Evolutionary conservation across 92 coral and sea anemone species (phyloP).

Genomic region (Paramuricea clavata): DNA sequence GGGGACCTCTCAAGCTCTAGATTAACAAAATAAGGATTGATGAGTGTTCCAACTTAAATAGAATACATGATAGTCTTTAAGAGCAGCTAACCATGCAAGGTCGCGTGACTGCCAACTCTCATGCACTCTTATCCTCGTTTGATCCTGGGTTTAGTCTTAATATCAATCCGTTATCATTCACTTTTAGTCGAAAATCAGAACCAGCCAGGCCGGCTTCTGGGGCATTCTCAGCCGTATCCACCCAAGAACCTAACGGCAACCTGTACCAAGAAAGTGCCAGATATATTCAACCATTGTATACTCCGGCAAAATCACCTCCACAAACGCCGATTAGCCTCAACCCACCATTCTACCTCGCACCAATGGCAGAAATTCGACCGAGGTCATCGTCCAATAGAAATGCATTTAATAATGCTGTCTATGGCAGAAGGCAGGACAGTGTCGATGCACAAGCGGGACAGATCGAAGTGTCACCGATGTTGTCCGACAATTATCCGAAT

Average conservation of each 20-base stretch:
- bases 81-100: too few relatives aligned
- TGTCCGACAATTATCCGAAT: slow-evolving; percentile 19
- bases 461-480: slow-evolving; percentile 34
- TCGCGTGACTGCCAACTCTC: too few relatives aligned
- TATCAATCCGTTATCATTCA: not conserved
- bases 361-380: slow-evolving; percentile 48
- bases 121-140: too few relatives aligned
- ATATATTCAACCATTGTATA: slow-evolving; percentile 21
- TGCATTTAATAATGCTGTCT: slow-evolving; percentile 36
- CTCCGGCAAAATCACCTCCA: slow-evolving; percentile 33
- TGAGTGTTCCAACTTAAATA: too few relatives aligned
- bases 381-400: slow-evolving; percentile 25
- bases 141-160: too few relatives aligned
- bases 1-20: too few relatives aligned
- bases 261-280: slow-evolving; percentile 46
- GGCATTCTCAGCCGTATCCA: slow-evolving; percentile 27
- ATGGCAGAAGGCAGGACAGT: slow-evolving; percentile 23
- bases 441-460: slow-evolving; percentile 3
- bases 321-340: slow-evolving; percentile 36
- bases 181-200: slow-evolving; percentile 29
- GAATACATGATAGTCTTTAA: too few relatives aligned
- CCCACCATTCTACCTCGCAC: slow-evolving; percentile 39
- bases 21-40: too few relatives aligned
- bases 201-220: slow-evolving; percentile 22
- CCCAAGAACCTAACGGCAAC: slow-evolving; percentile 27